phyloP scores from a whole-genome alignment of 1,140 invertebrate species.

The Drosophila malerkotliana region DNA sequence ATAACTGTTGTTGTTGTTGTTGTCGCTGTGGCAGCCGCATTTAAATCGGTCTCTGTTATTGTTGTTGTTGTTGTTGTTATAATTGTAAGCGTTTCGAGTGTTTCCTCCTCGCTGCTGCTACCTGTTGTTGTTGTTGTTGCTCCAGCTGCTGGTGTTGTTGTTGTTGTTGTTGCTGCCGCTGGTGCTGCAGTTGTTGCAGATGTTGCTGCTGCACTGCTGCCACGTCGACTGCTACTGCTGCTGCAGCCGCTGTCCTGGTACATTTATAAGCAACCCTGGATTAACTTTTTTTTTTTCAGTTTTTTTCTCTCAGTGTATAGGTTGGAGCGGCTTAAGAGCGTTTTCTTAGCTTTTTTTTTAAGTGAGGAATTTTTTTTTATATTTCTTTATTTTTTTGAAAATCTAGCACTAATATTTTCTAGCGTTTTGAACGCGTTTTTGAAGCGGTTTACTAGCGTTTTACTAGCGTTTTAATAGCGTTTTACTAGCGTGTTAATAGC shows the following conservation, averaged over 20 bases:
- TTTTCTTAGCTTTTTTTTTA: not conserved
- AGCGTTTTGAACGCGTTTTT: not conserved
- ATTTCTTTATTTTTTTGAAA: too few relatives aligned
- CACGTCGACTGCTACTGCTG: constrained; percentile 81
- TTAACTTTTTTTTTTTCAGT: not conserved
- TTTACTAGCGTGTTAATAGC: not conserved
- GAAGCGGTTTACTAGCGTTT: not conserved
- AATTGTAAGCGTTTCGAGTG: constrained; percentile 59
- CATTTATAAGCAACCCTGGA: constrained; percentile 78
- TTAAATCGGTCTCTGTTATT: constrained; percentile 56
- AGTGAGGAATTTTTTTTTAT: not conserved
- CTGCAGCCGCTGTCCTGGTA: constrained; percentile 83
- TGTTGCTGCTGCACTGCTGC: constrained; percentile 61
- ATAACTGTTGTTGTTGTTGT: constrained; percentile 51
- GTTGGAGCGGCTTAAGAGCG: not conserved
- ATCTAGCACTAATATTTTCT: too few relatives aligned
- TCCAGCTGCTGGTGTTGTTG: constrained; percentile 21
- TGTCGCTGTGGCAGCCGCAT: constrained; percentile 49
- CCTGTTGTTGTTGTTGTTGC: constrained; percentile 30
- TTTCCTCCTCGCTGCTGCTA: constrained; percentile 48
- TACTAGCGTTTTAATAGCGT: not conserved
- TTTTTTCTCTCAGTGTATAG: constrained; percentile 1
- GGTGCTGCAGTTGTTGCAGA: constrained; percentile 25
- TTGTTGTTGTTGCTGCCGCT: constrained; percentile 32
- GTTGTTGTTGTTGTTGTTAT: constrained; percentile 64